Evolutionary conservation across 2,113 vertebrate genomes (phyloP).

Genomic region (Eurypyga helias): DNA sequence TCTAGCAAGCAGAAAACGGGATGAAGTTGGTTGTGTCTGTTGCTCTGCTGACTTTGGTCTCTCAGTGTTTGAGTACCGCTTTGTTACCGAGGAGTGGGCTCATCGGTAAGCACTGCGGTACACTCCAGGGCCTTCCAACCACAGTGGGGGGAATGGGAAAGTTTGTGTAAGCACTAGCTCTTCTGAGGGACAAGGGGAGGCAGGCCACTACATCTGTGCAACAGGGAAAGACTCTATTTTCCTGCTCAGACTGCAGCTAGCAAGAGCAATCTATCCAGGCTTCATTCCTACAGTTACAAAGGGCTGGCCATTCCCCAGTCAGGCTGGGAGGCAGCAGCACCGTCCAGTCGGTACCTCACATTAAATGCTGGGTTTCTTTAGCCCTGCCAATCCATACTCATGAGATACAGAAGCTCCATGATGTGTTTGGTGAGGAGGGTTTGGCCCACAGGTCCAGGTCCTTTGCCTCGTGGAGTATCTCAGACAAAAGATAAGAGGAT

Average conservation of each 20-base stretch:
- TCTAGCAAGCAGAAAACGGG: not conserved
- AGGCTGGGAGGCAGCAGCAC: not conserved
- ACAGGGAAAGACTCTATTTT: not conserved
- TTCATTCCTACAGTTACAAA: not conserved
- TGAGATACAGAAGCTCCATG: not conserved
- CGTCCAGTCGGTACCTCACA: not conserved
- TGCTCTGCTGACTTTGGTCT: not conserved
- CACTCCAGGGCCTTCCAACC: not conserved
- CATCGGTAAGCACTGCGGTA: accelerated
- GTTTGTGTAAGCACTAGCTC: not conserved
- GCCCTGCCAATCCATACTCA: not conserved
- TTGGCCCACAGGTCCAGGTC: not conserved
- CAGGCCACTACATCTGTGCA: not conserved
- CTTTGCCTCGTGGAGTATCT: not conserved
- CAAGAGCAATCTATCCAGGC: not conserved
- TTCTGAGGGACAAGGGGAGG: not conserved
- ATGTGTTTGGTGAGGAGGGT: not conserved
- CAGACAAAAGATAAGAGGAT: not conserved
- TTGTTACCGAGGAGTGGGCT: not conserved
- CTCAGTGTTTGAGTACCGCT: not conserved
- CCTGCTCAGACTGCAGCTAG: not conserved
- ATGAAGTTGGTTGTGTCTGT: not conserved
- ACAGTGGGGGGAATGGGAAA: not conserved
- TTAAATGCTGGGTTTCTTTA: not conserved
- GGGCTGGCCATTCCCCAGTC: not conserved